A percentile compares a stretch with the other conserved stretches of the same genome.
Evolutionary conservation across 2,797 vertebrate species (phyloP).

Genomic region (Apodemus agrarius): DNA sequence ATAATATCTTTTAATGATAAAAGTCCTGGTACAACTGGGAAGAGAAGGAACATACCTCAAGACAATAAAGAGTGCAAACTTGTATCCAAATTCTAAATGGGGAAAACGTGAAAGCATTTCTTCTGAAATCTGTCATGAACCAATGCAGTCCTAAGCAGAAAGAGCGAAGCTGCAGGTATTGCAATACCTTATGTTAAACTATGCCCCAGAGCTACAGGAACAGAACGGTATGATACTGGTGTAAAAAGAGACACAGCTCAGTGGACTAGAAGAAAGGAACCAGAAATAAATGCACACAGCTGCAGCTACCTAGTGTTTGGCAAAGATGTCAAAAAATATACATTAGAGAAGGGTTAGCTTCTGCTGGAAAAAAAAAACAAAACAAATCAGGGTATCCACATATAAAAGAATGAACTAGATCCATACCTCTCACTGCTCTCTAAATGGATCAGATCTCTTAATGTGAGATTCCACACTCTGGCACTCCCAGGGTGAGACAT

Average conservation of each 20-base stretch:
- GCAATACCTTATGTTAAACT: background rate
- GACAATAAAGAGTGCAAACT: background rate
- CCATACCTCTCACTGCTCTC: background rate
- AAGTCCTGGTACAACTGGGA: background rate
- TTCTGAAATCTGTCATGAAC: background rate
- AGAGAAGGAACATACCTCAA: background rate
- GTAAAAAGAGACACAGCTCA: background rate
- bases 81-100: background rate
- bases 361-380: background rate
- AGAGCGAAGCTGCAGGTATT: background rate
- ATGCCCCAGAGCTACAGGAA: background rate
- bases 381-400: background rate
- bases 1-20: background rate
- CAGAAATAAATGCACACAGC: background rate
- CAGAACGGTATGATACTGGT: background rate
- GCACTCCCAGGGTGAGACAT: background rate
- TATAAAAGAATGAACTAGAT: background rate
- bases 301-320: background rate
- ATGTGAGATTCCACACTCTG: background rate
- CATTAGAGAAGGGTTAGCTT: background rate
- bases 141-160: background rate
- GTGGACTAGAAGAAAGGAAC: background rate
- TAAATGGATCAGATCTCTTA: background rate
- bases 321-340: background rate
- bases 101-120: background rate